Evolutionary conservation across 2,113 vertebrate species (phyloP).

Genomic region (Nestor notabilis): DNA sequence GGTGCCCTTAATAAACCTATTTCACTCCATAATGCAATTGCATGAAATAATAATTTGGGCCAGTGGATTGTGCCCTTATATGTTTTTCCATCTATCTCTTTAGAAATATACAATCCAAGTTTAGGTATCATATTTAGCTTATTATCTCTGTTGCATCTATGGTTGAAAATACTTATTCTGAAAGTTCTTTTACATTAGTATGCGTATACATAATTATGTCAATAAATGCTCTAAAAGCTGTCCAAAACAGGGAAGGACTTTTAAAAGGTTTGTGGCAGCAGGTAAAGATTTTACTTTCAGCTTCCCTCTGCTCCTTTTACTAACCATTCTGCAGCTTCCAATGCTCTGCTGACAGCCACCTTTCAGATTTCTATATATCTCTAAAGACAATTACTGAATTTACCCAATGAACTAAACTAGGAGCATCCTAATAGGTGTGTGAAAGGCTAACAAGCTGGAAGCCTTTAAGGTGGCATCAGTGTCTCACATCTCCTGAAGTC

Average conservation of each 20-base stretch:
- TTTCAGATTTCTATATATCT: conserved; percentile 30
- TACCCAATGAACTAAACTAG: conserved; percentile 20
- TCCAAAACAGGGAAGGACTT: not conserved
- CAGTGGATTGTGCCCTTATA: fast-evolving
- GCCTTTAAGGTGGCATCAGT: conserved; percentile 40
- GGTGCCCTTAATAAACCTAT: not conserved
- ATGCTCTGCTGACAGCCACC: not conserved
- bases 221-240: not conserved
- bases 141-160: not conserved
- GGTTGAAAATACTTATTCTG: not conserved
- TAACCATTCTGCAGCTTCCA: not conserved
- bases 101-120: not conserved
- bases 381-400: conserved; percentile 61
- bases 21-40: not conserved
- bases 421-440: conserved; percentile 45
- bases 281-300: not conserved
- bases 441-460: conserved; percentile 65
- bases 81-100: not conserved
- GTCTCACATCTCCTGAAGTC: conserved; percentile 30
- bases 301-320: not conserved
- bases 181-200: not conserved
- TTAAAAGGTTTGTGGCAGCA: not conserved
- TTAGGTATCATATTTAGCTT: not conserved
- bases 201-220: not conserved
- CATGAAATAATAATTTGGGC: not conserved